Conservation (phyloP, 2,888 invertebrate species). For the Harmothoe impar region DNA sequence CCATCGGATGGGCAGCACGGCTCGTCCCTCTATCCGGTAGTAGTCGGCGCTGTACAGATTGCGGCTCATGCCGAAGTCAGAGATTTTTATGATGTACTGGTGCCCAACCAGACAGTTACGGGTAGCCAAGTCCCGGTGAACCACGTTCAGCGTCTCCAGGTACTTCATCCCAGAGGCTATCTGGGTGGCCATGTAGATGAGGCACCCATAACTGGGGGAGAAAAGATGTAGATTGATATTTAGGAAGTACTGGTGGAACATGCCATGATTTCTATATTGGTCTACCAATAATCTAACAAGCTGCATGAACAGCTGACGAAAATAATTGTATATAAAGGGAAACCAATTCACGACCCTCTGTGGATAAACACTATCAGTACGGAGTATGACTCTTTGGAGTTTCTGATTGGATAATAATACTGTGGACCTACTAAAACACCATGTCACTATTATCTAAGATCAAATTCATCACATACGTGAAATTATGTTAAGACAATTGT, state of each 20-base stretch:
- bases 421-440: too few species aligned
- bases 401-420: too few species aligned
- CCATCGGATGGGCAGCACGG: slow-evolving; percentile 93
- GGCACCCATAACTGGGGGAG: slow-evolving; percentile 89
- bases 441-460: too few species aligned
- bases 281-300: neutral
- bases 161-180: slow-evolving; percentile 95
- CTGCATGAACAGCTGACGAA: neutral
- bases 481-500: too few species aligned
- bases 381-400: too few species aligned
- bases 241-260: neutral
- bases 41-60: slow-evolving; percentile 87
- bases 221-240: slow-evolving; percentile 54
- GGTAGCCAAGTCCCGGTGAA: slow-evolving; percentile 93
- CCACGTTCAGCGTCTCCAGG: slow-evolving; percentile 93
- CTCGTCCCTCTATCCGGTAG: slow-evolving; percentile 91
- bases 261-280: neutral
- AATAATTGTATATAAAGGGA: too few species aligned
- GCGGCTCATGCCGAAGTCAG: slow-evolving; percentile 82
- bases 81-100: slow-evolving; percentile 87
- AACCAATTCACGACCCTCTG: too few species aligned
- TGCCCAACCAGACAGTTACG: slow-evolving; percentile 93
- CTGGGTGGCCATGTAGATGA: slow-evolving; percentile 92
- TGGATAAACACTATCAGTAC: too few species aligned
- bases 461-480: too few species aligned